Evolutionary conservation across 2,888 invertebrate genomes (phyloP).

Genomic region (Stenotaenia linearis): DNA sequence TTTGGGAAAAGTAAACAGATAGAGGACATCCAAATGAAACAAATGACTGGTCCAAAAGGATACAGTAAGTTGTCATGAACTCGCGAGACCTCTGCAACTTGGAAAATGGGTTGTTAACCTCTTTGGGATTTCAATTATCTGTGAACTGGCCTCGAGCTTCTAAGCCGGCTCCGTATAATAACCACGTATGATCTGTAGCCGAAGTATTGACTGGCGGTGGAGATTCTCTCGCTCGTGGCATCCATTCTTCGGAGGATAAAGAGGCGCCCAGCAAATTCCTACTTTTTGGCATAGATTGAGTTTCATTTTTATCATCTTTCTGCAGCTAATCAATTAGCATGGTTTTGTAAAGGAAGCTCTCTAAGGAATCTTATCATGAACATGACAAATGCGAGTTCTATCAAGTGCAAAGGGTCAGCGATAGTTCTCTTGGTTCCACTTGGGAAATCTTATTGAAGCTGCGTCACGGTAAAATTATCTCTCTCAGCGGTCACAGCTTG

Average conservation of each 20-base stretch:
- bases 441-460: constrained; percentile 26
- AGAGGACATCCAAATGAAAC: constrained; percentile 5
- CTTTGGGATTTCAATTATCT: constrained; percentile 22
- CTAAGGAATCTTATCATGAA: constrained; percentile 17
- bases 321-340: constrained; percentile 4
- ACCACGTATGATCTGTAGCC: not conserved
- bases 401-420: constrained; percentile 22
- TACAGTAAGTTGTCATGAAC: not conserved
- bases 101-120: constrained; percentile 21
- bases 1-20: constrained; percentile 8
- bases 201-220: not conserved
- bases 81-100: not conserved
- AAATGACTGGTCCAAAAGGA: not conserved
- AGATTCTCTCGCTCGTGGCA: not conserved
- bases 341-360: not conserved
- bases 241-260: not conserved
- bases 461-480: constrained; percentile 23
- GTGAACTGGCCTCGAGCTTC: not conserved
- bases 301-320: not conserved
- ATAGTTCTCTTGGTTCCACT: constrained; percentile 13
- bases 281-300: not conserved
- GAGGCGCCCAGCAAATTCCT: not conserved
- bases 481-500: constrained; percentile 21
- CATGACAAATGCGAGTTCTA: constrained; percentile 19
- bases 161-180: constrained; percentile 19